Percentiles rank a stretch among this genome's conserved stretches.
Evolutionary conservation across 1,140 invertebrate genomes (phyloP).

Genomic region (Trigoniulus corallinus): DNA sequence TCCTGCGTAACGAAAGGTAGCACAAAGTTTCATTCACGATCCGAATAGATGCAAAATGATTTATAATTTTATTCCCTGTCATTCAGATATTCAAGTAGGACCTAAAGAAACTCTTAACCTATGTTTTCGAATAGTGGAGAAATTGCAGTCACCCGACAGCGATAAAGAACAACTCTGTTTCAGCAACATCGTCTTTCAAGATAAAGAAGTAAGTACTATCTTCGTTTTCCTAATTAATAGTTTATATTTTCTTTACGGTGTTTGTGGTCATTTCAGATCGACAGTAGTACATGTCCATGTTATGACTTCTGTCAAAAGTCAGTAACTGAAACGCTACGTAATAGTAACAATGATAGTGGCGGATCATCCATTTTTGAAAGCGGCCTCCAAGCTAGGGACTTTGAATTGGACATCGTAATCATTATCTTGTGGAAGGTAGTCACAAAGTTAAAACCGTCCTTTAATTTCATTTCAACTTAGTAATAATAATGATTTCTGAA

Average conservation of each 20-base stretch:
- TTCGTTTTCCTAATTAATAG: not conserved
- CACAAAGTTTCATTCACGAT: not conserved
- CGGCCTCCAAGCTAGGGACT: constrained; percentile 9
- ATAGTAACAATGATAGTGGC: not conserved
- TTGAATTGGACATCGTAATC: constrained; percentile 19
- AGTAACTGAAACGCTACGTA: constrained; percentile 2
- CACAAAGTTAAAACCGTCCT: no score
- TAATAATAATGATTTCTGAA: not conserved
- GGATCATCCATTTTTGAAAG: not conserved
- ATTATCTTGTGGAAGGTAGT: constrained; percentile 26
- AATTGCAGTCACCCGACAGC: not conserved
- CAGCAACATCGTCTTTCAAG: constrained; percentile 9
- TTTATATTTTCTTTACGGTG: constrained; percentile 1
- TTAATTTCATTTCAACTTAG: not conserved
- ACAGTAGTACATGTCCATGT: constrained; percentile 21
- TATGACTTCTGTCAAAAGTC: constrained; percentile 20
- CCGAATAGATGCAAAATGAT: not conserved
- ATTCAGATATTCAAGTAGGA: constrained; percentile 19
- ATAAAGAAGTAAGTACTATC: constrained; percentile 7
- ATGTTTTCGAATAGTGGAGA: constrained; percentile 13
- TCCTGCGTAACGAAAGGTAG: constrained; percentile 10
- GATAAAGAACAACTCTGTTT: constrained; percentile 2
- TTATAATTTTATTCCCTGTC: constrained; percentile 1
- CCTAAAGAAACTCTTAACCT: constrained; percentile 21
- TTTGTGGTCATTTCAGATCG: constrained; percentile 15